Evolutionary conservation across 1,140 invertebrate species (phyloP), one percentile per base, ranked within the genome.

Genomic region (Drosophila asahinai): DNA sequence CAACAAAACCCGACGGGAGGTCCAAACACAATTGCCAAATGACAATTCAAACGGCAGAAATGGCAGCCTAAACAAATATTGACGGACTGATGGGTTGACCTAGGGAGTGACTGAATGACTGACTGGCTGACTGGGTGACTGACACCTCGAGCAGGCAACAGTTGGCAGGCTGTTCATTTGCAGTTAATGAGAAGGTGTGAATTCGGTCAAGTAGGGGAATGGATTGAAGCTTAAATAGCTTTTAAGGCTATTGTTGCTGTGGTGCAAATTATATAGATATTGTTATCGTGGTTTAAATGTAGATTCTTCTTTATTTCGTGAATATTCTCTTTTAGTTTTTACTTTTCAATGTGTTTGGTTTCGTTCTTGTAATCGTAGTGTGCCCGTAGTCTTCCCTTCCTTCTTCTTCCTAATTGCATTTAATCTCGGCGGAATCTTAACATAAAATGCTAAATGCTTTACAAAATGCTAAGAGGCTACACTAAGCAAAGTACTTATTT

Each of bases 11-110:
- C 55, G 15, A 42, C 33, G 55, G 58, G 59, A 38, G 55, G 54
- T 25, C 61, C 63, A 59, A 80, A 65, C 83, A 86, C 82, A 89
- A 80, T 78, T 81, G 83, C 52, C 86, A 87, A 89, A 87, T 81
- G 84, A 81, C 84, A 87, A 90, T 87, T 78, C 77, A 75, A 87
- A 47, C 58, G 80, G 55, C 67, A 61, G 49, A 27, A 62, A 57
- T 17, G 63, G 61, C 67, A 71, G 65, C 81, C 84, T 90, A 89
- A 87, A 78, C 81, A 89, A 87, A 87, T 87, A 87, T 87, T 87
- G 80, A 83, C 83, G 55, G 51, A 77, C 62, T 61, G 49, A 58
- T 58, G 49, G 49, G 42, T 42, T 51, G 68, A n/a, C 40, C 43
- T 36, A 11, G 65, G 48, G 45, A 43, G 12, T 54, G 58, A n/a